These are phyloP conservation scores for Palythoa grandis DNA, from an alignment of 92 coral and sea anemone genomes.

Conservation along the genomic window DNA sequence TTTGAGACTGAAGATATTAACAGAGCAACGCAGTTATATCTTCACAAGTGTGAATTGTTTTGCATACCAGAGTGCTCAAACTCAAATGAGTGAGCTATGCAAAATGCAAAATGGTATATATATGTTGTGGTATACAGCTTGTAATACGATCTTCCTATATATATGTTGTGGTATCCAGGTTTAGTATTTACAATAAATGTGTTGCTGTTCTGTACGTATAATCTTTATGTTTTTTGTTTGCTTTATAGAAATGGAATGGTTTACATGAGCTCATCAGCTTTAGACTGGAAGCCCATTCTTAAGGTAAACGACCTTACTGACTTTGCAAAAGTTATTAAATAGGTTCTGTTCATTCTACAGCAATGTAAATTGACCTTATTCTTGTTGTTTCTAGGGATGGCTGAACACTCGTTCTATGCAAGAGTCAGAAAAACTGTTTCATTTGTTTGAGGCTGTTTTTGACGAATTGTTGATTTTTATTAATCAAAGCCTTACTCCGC, in stretches of 20 bases:
- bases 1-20: too few species aligned
- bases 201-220: too few species aligned
- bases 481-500: constrained; percentile 73
- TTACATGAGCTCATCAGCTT: constrained; percentile 96
- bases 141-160: too few species aligned
- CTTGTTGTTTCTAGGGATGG: constrained; percentile 80
- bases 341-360: background rate
- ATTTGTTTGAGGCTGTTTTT: constrained; percentile 88
- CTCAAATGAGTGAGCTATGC: too few species aligned
- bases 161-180: too few species aligned
- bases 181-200: too few species aligned
- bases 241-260: constrained; percentile 94
- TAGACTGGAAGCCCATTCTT: constrained; percentile 93
- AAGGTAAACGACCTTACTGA: constrained; percentile 51
- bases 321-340: background rate
- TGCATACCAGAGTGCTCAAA: too few species aligned
- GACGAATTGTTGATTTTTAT: constrained; percentile 74
- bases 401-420: constrained; percentile 78
- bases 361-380: background rate
- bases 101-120: too few species aligned
- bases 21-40: too few species aligned
- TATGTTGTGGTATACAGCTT: too few species aligned
- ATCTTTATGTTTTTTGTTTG: background rate
- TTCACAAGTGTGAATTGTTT: too few species aligned
- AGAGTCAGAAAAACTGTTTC: constrained; percentile 85